Percentiles rank a stretch among this genome's conserved stretches.
These are phyloP conservation scores for Lamprologus tigripictilis DNA, from an alignment of 2,113 vertebrate genomes.

Conservation along the genomic window DNA sequence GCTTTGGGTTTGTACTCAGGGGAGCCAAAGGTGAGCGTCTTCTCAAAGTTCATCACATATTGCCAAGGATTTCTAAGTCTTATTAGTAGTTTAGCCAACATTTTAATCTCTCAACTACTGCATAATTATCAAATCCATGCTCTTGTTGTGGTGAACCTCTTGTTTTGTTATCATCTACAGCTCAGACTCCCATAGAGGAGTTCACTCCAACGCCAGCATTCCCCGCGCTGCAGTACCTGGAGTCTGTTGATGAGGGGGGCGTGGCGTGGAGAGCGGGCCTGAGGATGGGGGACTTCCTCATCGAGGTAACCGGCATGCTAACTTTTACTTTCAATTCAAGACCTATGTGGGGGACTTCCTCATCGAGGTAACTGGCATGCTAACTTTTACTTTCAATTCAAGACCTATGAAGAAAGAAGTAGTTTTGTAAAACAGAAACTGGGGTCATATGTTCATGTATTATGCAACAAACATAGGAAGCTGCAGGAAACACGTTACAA, in stretches of 20 bases:
- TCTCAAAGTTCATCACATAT: neutral
- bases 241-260: slow-evolving; percentile 89
- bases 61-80: neutral
- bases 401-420: neutral
- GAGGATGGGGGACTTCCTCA: slow-evolving; percentile 92
- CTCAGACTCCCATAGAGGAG: slow-evolving; percentile 93
- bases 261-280: slow-evolving; percentile 88
- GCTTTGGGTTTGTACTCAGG: slow-evolving; percentile 96
- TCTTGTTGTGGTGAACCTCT: neutral
- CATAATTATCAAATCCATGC: neutral
- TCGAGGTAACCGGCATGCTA: slow-evolving; percentile 66
- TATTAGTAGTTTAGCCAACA: neutral
- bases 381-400: neutral
- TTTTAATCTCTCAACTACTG: neutral
- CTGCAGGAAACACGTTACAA: neutral
- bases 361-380: slow-evolving; percentile 71
- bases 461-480: neutral
- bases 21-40: slow-evolving; percentile 90
- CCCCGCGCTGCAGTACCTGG: slow-evolving; percentile 89
- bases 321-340: neutral
- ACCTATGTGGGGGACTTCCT: slow-evolving; percentile 83
- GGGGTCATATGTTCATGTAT: neutral
- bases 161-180: slow-evolving; percentile 38
- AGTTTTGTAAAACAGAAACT: neutral
- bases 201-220: slow-evolving; percentile 89